Percentiles rank a stretch among this genome's conserved stretches.
These are phyloP conservation scores for Onychostruthus taczanowskii DNA, from an alignment of 2,113 vertebrate species.

Conservation along the genomic window DNA sequence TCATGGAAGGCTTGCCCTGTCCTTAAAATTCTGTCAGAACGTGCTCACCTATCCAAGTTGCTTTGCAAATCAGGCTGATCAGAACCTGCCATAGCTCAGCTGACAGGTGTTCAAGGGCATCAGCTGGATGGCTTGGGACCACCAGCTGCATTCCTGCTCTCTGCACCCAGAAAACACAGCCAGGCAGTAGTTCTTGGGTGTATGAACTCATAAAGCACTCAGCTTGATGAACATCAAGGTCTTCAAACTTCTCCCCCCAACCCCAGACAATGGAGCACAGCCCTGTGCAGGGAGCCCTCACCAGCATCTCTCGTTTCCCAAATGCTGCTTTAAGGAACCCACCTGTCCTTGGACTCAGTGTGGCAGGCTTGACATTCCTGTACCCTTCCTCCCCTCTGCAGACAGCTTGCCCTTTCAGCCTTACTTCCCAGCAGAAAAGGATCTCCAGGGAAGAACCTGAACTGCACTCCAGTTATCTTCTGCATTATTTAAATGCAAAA, in stretches of 20 bases:
- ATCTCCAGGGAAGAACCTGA: no score
- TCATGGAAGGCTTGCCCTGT: background rate
- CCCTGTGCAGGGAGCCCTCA: background rate
- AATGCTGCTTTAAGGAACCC: background rate
- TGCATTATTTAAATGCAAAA: background rate
- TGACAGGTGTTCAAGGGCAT: background rate
- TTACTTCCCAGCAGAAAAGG: background rate
- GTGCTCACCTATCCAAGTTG: background rate
- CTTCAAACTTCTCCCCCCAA: background rate
- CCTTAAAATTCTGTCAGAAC: background rate
- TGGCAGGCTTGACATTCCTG: background rate
- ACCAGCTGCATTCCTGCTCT: background rate
- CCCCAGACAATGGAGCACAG: background rate
- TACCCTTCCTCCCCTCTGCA: background rate
- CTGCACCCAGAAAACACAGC: background rate
- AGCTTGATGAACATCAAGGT: background rate
- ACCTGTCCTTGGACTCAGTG: background rate
- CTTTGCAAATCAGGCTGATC: background rate
- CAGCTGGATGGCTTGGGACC: background rate
- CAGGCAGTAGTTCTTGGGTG: background rate
- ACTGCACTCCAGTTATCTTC: background rate
- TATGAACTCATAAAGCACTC: background rate
- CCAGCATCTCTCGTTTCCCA: rapidly evolving
- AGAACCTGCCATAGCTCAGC: background rate
- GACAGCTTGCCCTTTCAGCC: background rate